Base-by-base conservation (phyloP, 1,140 invertebrate species). In the Planococcus citri region DNA sequence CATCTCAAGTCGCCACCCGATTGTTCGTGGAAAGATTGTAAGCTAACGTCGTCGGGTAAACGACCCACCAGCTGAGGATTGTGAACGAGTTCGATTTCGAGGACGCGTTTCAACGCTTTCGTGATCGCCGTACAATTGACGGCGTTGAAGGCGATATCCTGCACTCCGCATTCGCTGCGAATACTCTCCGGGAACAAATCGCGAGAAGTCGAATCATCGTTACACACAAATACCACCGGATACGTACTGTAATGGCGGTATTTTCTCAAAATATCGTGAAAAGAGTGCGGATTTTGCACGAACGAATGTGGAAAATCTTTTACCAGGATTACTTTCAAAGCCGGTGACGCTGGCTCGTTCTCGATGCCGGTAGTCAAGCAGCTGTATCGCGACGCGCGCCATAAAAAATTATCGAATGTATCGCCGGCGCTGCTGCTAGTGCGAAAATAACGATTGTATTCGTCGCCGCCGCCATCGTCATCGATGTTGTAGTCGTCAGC, bases 241-340 rank as follows among this genome's bases (percentile, higher is more conserved):
- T 84, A 84, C 75, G 81, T 85, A n/a, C 83, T 85, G 72, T 82
- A 80, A 68, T 78, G 73, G 37, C 78, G 80, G 73, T 85, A 88
- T 72, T 83, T 82, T 68, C 86, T 88, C 68, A 90, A 76, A 69
- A 89, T 75, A 69, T 81, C 76, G 69, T 80, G 76, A 76, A 90
- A 88, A 70, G 82, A 79, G 71, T 81, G 77, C 25, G 82, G 81
- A 72, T 85, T 82, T 70, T 82, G 82, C 0, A 85, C 69, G 74
- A 87, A 84, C 14, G 82, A 78, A 78, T 89, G 88, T n/a, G 88
- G 88, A 76, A 89, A 84, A 77, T 90, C 88, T 78, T 90, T 87
- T 2, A 90, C 83, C 0, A 90, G 75, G 29, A 88, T 77, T 6
- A 89, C 72, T 68, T 78, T 76, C 70, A 80, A 81, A 41, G 79